phyloP scores from a whole-genome alignment of 2,797 vertebrate species.

The Tapera naevia region DNA sequence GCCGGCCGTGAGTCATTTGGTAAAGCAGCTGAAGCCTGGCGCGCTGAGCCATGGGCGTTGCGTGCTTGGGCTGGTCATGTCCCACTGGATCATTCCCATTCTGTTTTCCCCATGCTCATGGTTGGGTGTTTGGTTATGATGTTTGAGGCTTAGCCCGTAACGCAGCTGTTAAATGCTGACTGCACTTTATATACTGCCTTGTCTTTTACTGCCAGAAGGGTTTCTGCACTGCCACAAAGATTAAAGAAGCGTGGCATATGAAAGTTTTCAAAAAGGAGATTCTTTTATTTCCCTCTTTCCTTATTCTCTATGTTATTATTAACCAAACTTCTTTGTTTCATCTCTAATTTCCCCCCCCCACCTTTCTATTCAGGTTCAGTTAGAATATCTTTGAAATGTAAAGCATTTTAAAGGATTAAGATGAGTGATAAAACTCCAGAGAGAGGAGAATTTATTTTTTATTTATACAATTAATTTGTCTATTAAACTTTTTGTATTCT shows the following conservation, averaged over 20 bases:
- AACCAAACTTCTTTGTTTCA: background rate
- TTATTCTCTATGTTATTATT: background rate
- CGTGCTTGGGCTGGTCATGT: background rate
- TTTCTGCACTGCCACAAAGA: background rate
- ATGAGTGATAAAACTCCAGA: background rate
- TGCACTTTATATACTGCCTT: background rate
- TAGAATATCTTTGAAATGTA: background rate
- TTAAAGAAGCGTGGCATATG: background rate
- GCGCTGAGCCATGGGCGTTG: fast-evolving
- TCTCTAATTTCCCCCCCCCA: background rate
- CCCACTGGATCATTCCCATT: background rate
- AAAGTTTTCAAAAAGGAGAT: background rate
- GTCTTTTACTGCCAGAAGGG: background rate
- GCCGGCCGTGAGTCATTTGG: background rate
- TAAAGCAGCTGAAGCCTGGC: background rate
- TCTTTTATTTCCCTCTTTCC: background rate
- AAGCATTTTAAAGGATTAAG: background rate
- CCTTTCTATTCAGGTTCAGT: background rate
- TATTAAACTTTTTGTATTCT: background rate
- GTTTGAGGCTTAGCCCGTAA: background rate
- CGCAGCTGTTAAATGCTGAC: background rate
- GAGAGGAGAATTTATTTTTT: background rate
- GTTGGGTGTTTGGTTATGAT: background rate
- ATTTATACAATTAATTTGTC: background rate
- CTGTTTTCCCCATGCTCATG: background rate